These are phyloP conservation scores for Spongia lamella DNA, from an alignment of 37 sponge, comb jelly and placozoan species.

Conservation along the genomic window DNA sequence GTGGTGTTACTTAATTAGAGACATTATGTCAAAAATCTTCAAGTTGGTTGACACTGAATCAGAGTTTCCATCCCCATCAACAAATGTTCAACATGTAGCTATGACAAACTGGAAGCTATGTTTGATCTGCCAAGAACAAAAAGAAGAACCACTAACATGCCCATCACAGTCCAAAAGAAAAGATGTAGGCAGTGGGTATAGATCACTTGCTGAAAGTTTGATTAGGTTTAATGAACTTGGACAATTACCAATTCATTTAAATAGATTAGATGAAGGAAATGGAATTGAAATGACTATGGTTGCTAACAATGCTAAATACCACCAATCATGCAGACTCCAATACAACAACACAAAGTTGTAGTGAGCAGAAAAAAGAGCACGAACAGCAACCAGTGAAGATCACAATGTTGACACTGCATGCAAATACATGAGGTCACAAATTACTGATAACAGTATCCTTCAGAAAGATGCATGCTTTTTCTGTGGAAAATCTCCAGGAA, in stretches of 20 bases:
- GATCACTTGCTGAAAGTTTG: conserved; percentile 6
- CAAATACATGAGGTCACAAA: not conserved
- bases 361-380: not conserved
- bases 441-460: too few relatives aligned
- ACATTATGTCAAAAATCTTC: too few relatives aligned
- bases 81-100: too few relatives aligned
- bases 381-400: too few relatives aligned
- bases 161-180: too few relatives aligned
- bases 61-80: too few relatives aligned
- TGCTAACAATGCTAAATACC: conserved; percentile 4
- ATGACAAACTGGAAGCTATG: too few relatives aligned
- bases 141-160: too few relatives aligned
- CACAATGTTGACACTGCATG: not conserved
- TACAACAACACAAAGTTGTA: conserved; percentile 8
- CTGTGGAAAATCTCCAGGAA: conserved; percentile 12
- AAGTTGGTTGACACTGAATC: too few relatives aligned
- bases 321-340: conserved; percentile 12
- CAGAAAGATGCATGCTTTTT: not conserved
- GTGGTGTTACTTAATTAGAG: too few relatives aligned
- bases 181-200: too few relatives aligned
- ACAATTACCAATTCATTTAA: conserved; percentile 4
- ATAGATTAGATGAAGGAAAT: conserved; percentile 20
- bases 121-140: too few relatives aligned
- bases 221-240: conserved; percentile 15
- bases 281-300: conserved; percentile 28